Conservation (phyloP, 1,140 invertebrate species). For the Galleria mellonella region DNA sequence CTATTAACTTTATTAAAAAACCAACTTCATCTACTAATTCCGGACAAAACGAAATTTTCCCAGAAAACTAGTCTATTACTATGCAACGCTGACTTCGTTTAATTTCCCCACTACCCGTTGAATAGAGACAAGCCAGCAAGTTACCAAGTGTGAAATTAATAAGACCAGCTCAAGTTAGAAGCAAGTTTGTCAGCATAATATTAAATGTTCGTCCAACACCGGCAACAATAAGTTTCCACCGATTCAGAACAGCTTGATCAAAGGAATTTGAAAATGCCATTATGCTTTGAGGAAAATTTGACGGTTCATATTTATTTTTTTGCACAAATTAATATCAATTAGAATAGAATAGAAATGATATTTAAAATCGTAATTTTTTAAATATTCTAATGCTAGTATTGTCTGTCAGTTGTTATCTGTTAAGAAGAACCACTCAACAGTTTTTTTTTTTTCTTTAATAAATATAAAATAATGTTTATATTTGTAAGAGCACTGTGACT, state of each 20-base stretch:
- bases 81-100: neutral
- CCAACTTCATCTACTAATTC: too few relatives aligned
- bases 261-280: neutral
- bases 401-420: too few relatives aligned
- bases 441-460: too few relatives aligned
- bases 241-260: neutral
- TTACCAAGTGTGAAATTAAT: constrained; percentile 40
- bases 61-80: neutral
- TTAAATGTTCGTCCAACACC: constrained; percentile 1
- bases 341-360: too few relatives aligned
- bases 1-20: too few relatives aligned
- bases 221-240: constrained; percentile 3
- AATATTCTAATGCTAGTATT: too few relatives aligned
- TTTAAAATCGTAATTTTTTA: too few relatives aligned
- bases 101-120: constrained; percentile 2
- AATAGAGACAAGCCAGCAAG: constrained; percentile 18
- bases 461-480: too few relatives aligned
- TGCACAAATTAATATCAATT: too few relatives aligned
- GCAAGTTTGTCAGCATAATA: constrained; percentile 21
- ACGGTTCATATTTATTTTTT: constrained; percentile 1
- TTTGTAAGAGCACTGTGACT: too few relatives aligned
- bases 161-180: constrained; percentile 24
- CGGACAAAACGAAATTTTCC: too few relatives aligned
- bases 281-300: neutral
- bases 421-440: too few relatives aligned